phyloP scores from a whole-genome alignment of 2,113 vertebrate species.

The Chloebia gouldiae region DNA sequence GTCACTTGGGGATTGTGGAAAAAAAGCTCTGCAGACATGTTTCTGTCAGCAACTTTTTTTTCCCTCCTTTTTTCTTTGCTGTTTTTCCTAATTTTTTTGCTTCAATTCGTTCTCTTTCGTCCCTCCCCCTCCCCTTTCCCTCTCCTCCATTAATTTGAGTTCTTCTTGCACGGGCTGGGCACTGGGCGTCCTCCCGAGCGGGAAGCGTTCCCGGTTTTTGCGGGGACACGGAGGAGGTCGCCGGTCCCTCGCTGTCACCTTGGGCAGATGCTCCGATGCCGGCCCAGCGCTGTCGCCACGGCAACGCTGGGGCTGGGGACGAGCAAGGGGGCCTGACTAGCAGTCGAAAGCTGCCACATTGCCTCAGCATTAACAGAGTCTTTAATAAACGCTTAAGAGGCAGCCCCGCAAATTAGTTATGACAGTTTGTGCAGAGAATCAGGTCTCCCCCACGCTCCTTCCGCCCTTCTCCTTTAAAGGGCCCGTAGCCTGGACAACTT shows the following conservation, averaged over 20 bases:
- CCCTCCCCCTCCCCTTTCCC: neutral
- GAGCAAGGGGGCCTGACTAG: constrained; percentile 72
- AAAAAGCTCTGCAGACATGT: constrained; percentile 69
- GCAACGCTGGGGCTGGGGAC: constrained; percentile 81
- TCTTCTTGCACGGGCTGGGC: neutral
- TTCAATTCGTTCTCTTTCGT: neutral
- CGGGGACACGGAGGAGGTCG: constrained; percentile 69
- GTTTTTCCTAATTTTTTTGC: constrained; percentile 14
- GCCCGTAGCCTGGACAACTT: constrained; percentile 87
- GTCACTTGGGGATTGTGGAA: constrained; percentile 83
- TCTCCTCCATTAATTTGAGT: too few species aligned
- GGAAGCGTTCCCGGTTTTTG: neutral
- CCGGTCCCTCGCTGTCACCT: constrained; percentile 86
- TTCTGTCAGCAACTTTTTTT: constrained; percentile 83
- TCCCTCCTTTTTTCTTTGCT: constrained; percentile 33
- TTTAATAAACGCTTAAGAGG: constrained; percentile 98
- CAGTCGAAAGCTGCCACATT: constrained; percentile 95
- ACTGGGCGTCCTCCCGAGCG: too few species aligned
- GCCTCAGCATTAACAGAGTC: constrained; percentile 95
- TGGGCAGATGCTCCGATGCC: constrained; percentile 77
- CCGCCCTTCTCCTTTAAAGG: constrained; percentile 83
- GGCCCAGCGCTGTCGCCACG: constrained; percentile 76
- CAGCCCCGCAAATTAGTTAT: constrained; percentile 93
- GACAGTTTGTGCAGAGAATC: constrained; percentile 93
- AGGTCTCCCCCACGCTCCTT: constrained; percentile 85